Evolutionary conservation across 2,113 vertebrate species (phyloP), one percentile per base, ranked within the genome.

Genomic region (Paracanthobrama guichenoti): DNA sequence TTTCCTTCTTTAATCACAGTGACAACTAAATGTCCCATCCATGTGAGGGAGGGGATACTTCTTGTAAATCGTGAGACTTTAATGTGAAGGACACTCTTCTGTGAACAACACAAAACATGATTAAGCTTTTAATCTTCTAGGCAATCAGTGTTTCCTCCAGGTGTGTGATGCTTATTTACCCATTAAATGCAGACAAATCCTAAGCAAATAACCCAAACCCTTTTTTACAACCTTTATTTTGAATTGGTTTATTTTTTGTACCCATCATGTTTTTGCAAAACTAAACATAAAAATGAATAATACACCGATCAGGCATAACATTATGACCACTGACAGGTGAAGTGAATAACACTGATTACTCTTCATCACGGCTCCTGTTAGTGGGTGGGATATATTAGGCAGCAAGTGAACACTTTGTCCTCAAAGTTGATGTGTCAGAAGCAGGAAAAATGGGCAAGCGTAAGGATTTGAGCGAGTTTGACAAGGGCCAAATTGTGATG

Each of bases 71-170:
- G 5, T 2, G 39, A 12, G 22, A 46, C 22, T 24, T 18, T 31
- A 18, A 55, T 31, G 13, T 76, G 28, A 11, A 76, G 50, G 50
- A 57, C 74, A 39, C 18, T 76, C 28, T 3, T 24, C 8, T 72
- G 20, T 13, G 22, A 57, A 55, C 35, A 76, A 0, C 48, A 13
- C 6, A 76, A 62, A 44, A 62, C 20, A 9, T 46, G 35, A 79
- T 11, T 79, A 2, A 62, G 42, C 24, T 79, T 59, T 79, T 79
- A 62, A 79, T 79, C 76, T 78, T 78, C n/a, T 78, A 16, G 22
- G 55, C 76, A 78, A 78, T 42, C 76, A 42, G 18, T 46, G 46
- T 79, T 62, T 79, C 44, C 57, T 79, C 57, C 57, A 44, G 77
- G 77, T 79, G 57, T 62, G 16, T 50, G 59, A 24, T 64, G n/a